These are phyloP conservation scores for Anguilla anguilla DNA, from an alignment of 2,797 vertebrate species.

Conservation along the genomic window DNA sequence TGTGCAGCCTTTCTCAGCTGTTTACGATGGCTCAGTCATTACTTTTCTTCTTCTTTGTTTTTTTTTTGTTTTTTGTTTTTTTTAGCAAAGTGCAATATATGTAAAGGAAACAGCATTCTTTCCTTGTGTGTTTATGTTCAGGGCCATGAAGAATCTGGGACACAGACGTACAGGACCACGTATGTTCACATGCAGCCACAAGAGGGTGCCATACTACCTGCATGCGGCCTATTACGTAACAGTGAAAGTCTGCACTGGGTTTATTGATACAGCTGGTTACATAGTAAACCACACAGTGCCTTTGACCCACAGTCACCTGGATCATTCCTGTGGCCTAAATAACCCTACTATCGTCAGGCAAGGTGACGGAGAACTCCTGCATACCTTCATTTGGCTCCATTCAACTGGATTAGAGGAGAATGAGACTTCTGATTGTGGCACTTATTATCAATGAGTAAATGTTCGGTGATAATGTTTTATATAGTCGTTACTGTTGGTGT, in stretches of 20 bases:
- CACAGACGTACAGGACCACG: not conserved
- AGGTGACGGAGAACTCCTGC: not conserved
- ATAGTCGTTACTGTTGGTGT: not conserved
- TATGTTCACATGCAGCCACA: conserved; percentile 9
- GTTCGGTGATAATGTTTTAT: not conserved
- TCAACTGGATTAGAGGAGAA: not conserved
- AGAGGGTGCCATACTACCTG: conserved; percentile 20
- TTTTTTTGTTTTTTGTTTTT: not conserved
- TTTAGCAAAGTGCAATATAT: not conserved
- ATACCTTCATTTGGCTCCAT: not conserved
- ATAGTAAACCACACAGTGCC: conserved; percentile 46
- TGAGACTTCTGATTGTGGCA: not conserved
- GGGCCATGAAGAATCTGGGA: not conserved
- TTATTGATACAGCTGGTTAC: conserved; percentile 35
- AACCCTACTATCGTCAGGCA: not conserved
- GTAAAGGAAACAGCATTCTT: not conserved
- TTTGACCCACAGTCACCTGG: conserved; percentile 51
- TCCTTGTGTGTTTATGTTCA: not conserved
- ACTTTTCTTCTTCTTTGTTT: not conserved
- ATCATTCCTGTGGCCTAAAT: conserved; percentile 51
- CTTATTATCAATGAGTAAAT: not conserved
- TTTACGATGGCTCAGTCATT: not conserved
- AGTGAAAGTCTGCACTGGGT: conserved; percentile 5
- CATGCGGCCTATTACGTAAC: conserved; percentile 13
- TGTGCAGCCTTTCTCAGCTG: not conserved